Base-by-base conservation (phyloP, 2,113 vertebrate genomes). In the Diadophis punctatus region DNA sequence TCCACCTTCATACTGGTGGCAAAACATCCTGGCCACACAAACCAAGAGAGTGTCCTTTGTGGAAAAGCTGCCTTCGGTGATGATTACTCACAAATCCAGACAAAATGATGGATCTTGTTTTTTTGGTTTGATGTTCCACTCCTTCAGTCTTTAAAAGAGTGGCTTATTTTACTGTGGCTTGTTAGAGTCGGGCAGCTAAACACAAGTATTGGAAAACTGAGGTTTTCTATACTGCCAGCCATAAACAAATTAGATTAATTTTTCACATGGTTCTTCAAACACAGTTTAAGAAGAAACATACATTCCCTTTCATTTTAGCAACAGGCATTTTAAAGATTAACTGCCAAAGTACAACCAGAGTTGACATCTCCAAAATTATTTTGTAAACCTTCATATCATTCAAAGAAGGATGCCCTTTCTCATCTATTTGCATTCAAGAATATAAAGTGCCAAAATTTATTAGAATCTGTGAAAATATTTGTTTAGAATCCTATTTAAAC, bases 51-150 rank as follows among this genome's bases (percentile, higher is more conserved):
- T 86, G 87, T 92, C 94, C 91, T 87, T 1, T 91, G 49, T 90
- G 87, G 94, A 96, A 95, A 95, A 91, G 85, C 93, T 96, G 93
- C 89, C 94, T 94, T 93, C 90, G 92, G 94, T 84, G 89, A 89
- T 92, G 95, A 95, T 97, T 97, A 96, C 95, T 97, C 97, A 97
- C 93, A 96, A 94, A 93, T 96, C 95, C 95, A 97, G 97, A 97
- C 95, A 97, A 93, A 94, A 94, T 94, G 94, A 96, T 96, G 94
- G 96, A 96, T 96, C 96, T 95, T 34, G 91, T 96, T 96, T 96
- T 96, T 97, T 96, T 94, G 94, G 95, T 96, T 95, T 93, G 87
- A 90, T 94, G 93, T 84, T 95, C 56, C 86, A 95, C 93, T 96
- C 88, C 95, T 88, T 94, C 94, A 93, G 0, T 95, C 93, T 23